phyloP scores from a whole-genome alignment of 1,140 invertebrate species.

The Thaumetopoea pityocampa region DNA sequence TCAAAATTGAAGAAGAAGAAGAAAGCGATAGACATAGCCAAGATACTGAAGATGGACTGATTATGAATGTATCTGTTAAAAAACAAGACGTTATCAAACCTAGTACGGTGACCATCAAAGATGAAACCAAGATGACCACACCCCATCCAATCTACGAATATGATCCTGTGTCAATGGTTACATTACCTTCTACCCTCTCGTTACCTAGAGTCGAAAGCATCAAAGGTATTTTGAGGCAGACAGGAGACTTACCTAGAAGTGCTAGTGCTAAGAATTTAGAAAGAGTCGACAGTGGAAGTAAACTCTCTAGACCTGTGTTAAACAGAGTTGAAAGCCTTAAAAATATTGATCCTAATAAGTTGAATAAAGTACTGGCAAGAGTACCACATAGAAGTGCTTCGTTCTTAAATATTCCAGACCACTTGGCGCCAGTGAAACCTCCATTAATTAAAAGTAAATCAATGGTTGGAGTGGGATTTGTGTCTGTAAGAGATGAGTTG shows the following conservation, averaged over 20 bases:
- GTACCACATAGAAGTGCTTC: constrained; percentile 71
- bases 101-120: constrained; percentile 60
- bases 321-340: constrained; percentile 69
- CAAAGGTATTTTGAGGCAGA: constrained; percentile 55
- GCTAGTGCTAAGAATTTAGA: constrained; percentile 56
- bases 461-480: constrained; percentile 54
- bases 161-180: constrained; percentile 46
- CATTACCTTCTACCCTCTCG: constrained; percentile 45
- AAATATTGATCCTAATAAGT: constrained; percentile 60
- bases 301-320: constrained; percentile 37
- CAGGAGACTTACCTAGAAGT: constrained; percentile 39
- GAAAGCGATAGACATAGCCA: constrained; percentile 51
- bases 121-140: constrained; percentile 57
- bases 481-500: constrained; percentile 42
- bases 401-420: constrained; percentile 66
- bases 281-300: constrained; percentile 47
- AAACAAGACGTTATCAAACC: constrained; percentile 66
- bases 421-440: constrained; percentile 56
- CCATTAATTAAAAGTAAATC: constrained; percentile 62
- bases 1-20: constrained; percentile 73
- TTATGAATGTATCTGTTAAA: constrained; percentile 56
- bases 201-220: constrained; percentile 65
- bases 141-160: constrained; percentile 54
- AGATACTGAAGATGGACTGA: constrained; percentile 62
- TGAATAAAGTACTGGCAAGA: constrained; percentile 63